Conservation (phyloP, 2,797 vertebrate genomes). For the Siniperca undulata region DNA sequence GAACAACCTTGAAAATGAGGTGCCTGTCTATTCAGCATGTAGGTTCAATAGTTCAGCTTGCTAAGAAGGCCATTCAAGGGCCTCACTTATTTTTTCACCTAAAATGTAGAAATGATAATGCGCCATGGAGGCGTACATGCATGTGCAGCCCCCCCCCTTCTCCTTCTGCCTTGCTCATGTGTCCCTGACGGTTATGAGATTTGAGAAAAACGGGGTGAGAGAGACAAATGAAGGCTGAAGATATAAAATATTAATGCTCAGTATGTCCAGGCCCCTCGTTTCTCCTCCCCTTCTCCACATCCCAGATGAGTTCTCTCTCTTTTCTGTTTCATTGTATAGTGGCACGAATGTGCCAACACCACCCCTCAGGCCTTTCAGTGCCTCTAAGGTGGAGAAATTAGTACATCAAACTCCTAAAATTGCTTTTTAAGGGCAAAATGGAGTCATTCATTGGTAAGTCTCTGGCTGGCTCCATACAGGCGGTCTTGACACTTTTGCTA, state of each 20-base stretch:
- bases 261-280: constrained; percentile 55
- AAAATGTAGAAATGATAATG: constrained; percentile 33
- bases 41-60: constrained; percentile 39
- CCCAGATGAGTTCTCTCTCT: constrained; percentile 39
- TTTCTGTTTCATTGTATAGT: constrained; percentile 36
- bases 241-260: constrained; percentile 73
- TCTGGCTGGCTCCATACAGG: constrained; percentile 7
- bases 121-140: background rate
- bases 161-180: constrained; percentile 22
- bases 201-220: constrained; percentile 56
- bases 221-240: constrained; percentile 66
- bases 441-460: constrained; percentile 43
- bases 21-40: constrained; percentile 19
- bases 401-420: constrained; percentile 58
- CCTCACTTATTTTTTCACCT: constrained; percentile 4
- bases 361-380: constrained; percentile 14
- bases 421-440: constrained; percentile 62
- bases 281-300: constrained; percentile 28
- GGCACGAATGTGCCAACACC: constrained; percentile 23
- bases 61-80: constrained; percentile 30
- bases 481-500: constrained; percentile 39
- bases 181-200: constrained; percentile 56
- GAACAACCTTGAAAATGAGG: constrained; percentile 46
- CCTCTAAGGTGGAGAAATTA: constrained; percentile 49
- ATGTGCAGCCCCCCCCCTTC: background rate